Evolutionary conservation across 1,140 invertebrate species (phyloP).

Genomic region (Drosophila albomicans): DNA sequence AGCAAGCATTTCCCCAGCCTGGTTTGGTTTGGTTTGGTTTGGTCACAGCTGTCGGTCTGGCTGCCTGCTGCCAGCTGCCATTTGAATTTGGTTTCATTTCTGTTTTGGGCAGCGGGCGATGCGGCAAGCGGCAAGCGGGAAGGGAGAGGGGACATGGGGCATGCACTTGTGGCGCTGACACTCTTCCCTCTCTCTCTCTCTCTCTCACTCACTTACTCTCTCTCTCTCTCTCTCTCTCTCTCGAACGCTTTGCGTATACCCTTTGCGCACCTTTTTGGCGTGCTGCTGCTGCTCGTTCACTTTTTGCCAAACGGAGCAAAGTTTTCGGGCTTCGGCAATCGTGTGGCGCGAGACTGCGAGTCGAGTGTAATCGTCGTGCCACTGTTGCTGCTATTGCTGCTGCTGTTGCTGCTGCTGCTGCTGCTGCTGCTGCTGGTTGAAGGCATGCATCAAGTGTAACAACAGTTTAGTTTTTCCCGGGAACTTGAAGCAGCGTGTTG

Average conservation of each 20-base stretch:
- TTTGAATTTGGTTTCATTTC: slow-evolving; percentile 43
- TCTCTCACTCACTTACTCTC: background rate
- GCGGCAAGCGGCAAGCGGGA: background rate
- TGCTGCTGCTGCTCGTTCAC: slow-evolving; percentile 5
- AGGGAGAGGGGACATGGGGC: background rate
- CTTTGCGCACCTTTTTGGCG: slow-evolving; percentile 32
- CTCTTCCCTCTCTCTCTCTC: background rate
- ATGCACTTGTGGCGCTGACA: slow-evolving; percentile 71
- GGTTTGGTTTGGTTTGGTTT: too few relatives aligned
- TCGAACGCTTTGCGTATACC: slow-evolving; percentile 19
- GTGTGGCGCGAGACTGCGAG: slow-evolving; percentile 23
- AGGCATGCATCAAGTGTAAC: slow-evolving; percentile 84
- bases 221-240: background rate
- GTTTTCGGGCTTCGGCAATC: slow-evolving; percentile 24
- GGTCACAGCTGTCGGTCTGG: slow-evolving; percentile 30
- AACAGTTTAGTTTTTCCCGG: slow-evolving; percentile 82
- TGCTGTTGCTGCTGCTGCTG: slow-evolving; percentile 6
- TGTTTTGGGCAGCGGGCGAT: background rate
- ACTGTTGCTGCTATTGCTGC: slow-evolving; percentile 14
- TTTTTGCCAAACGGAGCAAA: background rate
- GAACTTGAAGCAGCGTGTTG: slow-evolving; percentile 78
- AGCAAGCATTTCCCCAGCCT: slow-evolving; percentile 37
- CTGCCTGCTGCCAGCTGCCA: slow-evolving; percentile 28
- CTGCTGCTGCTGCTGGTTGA: slow-evolving; percentile 36
- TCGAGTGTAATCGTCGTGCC: slow-evolving; percentile 9